A percentile compares a stretch with the other conserved stretches of the same genome.
phyloP scores from a whole-genome alignment of 2,113 vertebrate species.

The Xiphias gladius region DNA sequence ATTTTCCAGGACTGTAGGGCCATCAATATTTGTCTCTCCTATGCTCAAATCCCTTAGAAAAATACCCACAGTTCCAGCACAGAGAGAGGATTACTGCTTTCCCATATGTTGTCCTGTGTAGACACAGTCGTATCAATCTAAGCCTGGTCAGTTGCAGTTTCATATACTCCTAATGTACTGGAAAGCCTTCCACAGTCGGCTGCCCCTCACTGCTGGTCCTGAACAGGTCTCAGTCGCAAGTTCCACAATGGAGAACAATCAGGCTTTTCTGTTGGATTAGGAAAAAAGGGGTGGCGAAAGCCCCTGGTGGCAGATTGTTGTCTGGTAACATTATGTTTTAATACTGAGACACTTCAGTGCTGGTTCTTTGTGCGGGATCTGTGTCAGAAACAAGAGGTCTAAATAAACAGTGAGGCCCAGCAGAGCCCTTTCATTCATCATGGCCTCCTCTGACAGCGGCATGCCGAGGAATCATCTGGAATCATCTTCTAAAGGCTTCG shows the following conservation, averaged over 20 bases:
- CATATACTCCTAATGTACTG: slow-evolving; percentile 93
- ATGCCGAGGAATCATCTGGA: slow-evolving; percentile 79
- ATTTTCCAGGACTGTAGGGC: slow-evolving; percentile 67
- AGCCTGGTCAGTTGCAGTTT: slow-evolving; percentile 84
- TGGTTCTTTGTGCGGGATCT: slow-evolving; percentile 85
- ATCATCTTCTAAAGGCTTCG: slow-evolving; percentile 70
- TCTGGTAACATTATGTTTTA: slow-evolving; percentile 92
- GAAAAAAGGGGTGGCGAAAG: slow-evolving; percentile 68
- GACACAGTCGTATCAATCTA: slow-evolving; percentile 84
- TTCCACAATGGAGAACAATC: slow-evolving; percentile 78
- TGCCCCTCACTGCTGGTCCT: slow-evolving; percentile 84
- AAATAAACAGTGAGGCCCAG: slow-evolving; percentile 88
- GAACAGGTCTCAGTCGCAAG: slow-evolving; percentile 76
- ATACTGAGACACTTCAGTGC: slow-evolving; percentile 87
- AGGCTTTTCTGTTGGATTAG: slow-evolving; percentile 76
- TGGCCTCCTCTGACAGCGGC: slow-evolving; percentile 80
- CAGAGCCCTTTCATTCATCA: slow-evolving; percentile 90
- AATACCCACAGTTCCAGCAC: slow-evolving; percentile 79
- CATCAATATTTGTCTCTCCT: slow-evolving; percentile 79
- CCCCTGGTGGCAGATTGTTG: slow-evolving; percentile 89
- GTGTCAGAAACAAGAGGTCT: slow-evolving; percentile 90
- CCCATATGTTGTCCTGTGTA: slow-evolving; percentile 85
- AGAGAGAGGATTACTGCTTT: slow-evolving; percentile 81
- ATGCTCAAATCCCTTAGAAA: slow-evolving; percentile 78
- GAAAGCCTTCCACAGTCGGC: slow-evolving; percentile 88